A percentile compares a stretch with the other conserved stretches of the same genome.
Conservation (phyloP, 1,140 invertebrate genomes). For the Pseudomyrmex gracilis region DNA sequence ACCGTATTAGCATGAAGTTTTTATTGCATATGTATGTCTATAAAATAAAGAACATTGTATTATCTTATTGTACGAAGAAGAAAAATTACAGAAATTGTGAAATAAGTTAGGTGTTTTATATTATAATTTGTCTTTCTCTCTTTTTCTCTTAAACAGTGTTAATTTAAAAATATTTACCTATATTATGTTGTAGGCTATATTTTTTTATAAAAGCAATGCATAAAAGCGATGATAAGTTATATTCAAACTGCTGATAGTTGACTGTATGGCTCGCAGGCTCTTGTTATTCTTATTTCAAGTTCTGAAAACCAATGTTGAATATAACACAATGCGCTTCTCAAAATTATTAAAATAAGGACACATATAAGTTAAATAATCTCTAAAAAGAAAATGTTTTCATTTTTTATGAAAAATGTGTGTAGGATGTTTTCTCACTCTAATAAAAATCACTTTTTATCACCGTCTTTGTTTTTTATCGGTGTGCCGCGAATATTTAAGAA, state of each 20-base stretch:
- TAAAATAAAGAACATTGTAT: neutral
- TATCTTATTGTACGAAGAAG: neutral
- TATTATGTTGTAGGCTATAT: neutral
- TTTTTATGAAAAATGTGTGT: too few relatives aligned
- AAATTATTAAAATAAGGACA: neutral
- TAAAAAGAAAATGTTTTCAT: neutral
- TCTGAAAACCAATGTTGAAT: slow-evolving; percentile 20
- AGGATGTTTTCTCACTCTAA: too few relatives aligned
- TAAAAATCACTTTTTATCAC: too few relatives aligned
- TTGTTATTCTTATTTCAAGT: slow-evolving; percentile 14
- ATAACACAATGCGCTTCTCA: neutral
- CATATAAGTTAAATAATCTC: neutral
- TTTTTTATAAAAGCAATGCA: neutral
- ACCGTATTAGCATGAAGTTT: too few relatives aligned
- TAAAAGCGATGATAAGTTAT: neutral
- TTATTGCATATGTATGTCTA: too few relatives aligned
- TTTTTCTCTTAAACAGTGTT: too few relatives aligned
- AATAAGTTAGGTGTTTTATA: too few relatives aligned
- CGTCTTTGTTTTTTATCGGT: too few relatives aligned
- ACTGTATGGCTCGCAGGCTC: slow-evolving; percentile 40
- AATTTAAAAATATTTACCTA: neutral
- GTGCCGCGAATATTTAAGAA: too few relatives aligned
- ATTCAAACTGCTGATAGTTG: slow-evolving; percentile 22
- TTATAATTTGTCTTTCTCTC: too few relatives aligned
- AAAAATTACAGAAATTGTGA: neutral